These are phyloP conservation scores for Phoenoteleia sp. DNA, from an alignment of 2,888 invertebrate species.

Conservation along the genomic window DNA sequence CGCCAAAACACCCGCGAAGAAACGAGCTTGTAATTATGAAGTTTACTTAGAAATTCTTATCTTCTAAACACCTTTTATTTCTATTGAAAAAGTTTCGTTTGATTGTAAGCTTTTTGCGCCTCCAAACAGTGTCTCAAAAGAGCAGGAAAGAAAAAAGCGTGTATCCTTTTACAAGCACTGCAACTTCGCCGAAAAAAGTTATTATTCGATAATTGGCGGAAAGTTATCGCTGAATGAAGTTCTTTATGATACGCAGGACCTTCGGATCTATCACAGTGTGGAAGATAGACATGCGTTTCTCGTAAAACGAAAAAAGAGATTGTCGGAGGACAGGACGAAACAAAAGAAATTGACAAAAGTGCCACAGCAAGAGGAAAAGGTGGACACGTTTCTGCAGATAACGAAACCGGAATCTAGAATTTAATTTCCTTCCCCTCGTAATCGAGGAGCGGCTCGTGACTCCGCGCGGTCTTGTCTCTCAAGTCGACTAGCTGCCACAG, in stretches of 20 bases:
- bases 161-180: neutral
- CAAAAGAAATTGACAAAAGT: slow-evolving; percentile 31
- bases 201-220: slow-evolving; percentile 35
- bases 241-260: slow-evolving; percentile 28
- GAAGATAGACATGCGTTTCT: neutral
- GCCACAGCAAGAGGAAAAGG: slow-evolving; percentile 30
- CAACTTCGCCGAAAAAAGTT: slow-evolving; percentile 16
- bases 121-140: slow-evolving; percentile 37
- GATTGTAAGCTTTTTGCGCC: slow-evolving; percentile 38
- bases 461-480: slow-evolving; percentile 38
- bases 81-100: slow-evolving; percentile 46
- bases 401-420: slow-evolving; percentile 46
- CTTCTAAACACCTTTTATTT: too few relatives aligned
- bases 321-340: neutral
- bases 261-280: neutral
- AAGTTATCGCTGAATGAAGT: slow-evolving; percentile 37
- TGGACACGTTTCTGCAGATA: slow-evolving; percentile 49
- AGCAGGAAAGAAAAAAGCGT: neutral
- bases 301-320: neutral
- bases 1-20: too few relatives aligned
- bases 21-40: too few relatives aligned
- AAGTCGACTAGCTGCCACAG: slow-evolving; percentile 26
- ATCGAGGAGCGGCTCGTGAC: slow-evolving; percentile 33
- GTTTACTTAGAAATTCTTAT: too few relatives aligned
- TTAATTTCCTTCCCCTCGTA: slow-evolving; percentile 46